Evolutionary conservation across 2,113 vertebrate species (phyloP), one percentile per base, ranked within the genome.

Genomic region (Triplophysa dalaica): DNA sequence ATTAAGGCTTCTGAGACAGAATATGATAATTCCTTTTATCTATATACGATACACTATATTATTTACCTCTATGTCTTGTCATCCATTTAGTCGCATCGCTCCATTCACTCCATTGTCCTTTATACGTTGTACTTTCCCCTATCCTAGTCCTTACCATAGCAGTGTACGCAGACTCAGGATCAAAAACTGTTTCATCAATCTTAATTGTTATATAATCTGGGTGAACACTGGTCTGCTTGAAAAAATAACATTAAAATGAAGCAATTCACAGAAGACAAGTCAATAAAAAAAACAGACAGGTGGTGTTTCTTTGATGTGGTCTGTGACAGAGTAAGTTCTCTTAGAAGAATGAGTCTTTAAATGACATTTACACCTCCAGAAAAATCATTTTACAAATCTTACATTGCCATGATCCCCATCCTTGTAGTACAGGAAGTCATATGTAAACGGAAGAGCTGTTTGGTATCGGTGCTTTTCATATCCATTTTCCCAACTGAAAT

Each of bases 401-500:
- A 81, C 83, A 8, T 1, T 29, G 1, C 2, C 13, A n/a, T 11
- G 8, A 17, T 84, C 8, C 58, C 58, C 70, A 16, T 64, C 68
- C 29, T 38, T 81, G 33, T 82, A 70, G 54, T 88, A 79, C 0
- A 9, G 9, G 0, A 90, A 8, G 14, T 84, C 1, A 7, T 86
- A 91, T 0, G 0, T 0, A 0, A 90, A 21, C 4, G 22, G 0
- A 0, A 92, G 0, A 50, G 0, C 0, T 0, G 0, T 0, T 13
- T 0, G 0, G 77, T 70, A 82, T 0, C 0, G 0, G 1, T 87
- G 83, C 0, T 2, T 0, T 78, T 88, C 80, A 70, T 91, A 90
- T 0, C 75, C 81, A 79, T 74, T 89, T 3, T 3, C 79, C 87
- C 87, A 89, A 1, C 43, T 84, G 22, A 91, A 56, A 70, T 58